Conservation (phyloP, 64 coral and sea anemone species). For the Anthopleura sola region DNA sequence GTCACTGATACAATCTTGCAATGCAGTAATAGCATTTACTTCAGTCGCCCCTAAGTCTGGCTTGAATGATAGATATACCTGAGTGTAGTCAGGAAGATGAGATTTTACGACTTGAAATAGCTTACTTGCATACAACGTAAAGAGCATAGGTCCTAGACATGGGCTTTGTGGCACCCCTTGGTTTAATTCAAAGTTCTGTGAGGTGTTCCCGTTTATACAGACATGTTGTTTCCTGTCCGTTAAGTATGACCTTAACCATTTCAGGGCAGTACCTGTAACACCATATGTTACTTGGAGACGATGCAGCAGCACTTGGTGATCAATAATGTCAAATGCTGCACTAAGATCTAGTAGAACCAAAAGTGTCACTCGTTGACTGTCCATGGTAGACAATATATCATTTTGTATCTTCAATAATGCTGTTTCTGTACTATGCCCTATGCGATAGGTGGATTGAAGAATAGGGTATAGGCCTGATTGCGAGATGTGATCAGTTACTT, state of each 20-base stretch:
- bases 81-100: conserved; percentile 32
- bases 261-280: background rate
- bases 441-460: background rate
- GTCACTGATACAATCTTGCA: too few relatives aligned
- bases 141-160: conserved; percentile 22
- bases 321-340: background rate
- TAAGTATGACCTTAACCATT: background rate
- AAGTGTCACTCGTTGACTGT: background rate
- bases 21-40: too few relatives aligned
- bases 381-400: background rate
- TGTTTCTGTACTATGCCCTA: background rate
- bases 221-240: background rate
- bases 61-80: too few relatives aligned
- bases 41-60: too few relatives aligned
- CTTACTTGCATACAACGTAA: conserved; percentile 24
- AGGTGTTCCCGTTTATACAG: background rate
- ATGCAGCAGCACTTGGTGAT: background rate
- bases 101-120: conserved; percentile 25
- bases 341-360: background rate
- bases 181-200: background rate
- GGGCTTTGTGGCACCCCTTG: background rate
- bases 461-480: background rate
- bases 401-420: background rate
- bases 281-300: background rate
- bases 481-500: background rate